Conservation (phyloP, 2,797 vertebrate genomes). For the Acanthis flammea region DNA sequence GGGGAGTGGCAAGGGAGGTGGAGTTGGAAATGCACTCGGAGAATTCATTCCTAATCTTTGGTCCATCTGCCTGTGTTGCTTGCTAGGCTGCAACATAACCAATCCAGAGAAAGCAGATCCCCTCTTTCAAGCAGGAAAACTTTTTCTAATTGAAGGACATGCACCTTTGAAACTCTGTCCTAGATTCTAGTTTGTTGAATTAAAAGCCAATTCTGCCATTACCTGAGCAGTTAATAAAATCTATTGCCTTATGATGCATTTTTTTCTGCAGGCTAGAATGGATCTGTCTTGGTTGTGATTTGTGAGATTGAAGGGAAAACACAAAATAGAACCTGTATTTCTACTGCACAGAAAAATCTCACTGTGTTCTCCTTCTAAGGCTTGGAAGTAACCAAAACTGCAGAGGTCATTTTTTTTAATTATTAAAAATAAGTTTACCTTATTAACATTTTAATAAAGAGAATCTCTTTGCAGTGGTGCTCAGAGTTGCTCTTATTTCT, state of each 20-base stretch:
- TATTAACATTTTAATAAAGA: conserved; percentile 77
- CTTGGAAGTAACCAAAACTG: conserved; percentile 29
- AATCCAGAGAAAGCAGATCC: neutral
- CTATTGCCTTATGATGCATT: conserved; percentile 69
- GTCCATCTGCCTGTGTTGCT: neutral
- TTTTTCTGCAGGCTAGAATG: conserved; percentile 68
- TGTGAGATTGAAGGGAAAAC: conserved; percentile 65
- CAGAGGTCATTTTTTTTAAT: conserved; percentile 60
- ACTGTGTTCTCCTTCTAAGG: neutral
- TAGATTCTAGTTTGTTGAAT: conserved; percentile 1
- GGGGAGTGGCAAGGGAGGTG: conserved; percentile 9
- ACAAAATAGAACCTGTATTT: conserved; percentile 58
- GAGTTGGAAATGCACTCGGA: neutral
- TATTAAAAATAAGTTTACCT: conserved; percentile 71
- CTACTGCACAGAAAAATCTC: conserved; percentile 6
- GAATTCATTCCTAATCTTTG: neutral
- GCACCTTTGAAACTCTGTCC: neutral
- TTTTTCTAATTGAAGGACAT: conserved; percentile 15
- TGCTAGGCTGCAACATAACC: neutral
- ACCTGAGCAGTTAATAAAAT: conserved; percentile 74
- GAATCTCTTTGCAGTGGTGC: conserved; percentile 36
- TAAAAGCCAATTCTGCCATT: conserved; percentile 35
- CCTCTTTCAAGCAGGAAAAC: neutral
- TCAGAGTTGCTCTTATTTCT: conserved; percentile 47
- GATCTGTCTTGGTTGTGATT: conserved; percentile 71